phyloP scores from a whole-genome alignment of 2,797 vertebrate species.

The Gymnoscopelus microlampas region DNA sequence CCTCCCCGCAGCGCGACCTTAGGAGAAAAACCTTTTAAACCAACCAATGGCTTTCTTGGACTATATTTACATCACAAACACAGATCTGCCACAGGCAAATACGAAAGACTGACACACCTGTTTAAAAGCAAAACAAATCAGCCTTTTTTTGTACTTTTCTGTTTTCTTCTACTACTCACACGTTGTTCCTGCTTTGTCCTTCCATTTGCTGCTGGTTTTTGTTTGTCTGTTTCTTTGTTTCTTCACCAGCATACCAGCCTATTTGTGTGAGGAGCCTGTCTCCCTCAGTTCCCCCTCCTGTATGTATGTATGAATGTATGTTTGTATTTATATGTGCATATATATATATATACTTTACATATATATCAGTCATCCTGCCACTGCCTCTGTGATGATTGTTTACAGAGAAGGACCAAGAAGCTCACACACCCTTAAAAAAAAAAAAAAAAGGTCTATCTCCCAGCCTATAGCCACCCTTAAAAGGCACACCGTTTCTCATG shows the following conservation, averaged over 20 bases:
- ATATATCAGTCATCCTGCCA: constrained; percentile 43
- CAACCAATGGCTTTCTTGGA: constrained; percentile 72
- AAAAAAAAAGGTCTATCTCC: constrained; percentile 1
- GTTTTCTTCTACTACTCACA: constrained; percentile 50
- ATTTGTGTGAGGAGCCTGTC: constrained; percentile 48
- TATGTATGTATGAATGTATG: constrained; percentile 58
- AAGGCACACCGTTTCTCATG: constrained; percentile 3
- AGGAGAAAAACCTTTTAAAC: constrained; percentile 62
- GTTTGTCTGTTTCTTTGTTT: constrained; percentile 33
- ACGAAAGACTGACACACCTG: constrained; percentile 74
- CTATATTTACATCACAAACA: constrained; percentile 66
- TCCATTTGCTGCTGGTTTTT: constrained; percentile 30
- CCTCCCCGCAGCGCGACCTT: constrained; percentile 40
- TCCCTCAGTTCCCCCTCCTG: constrained; percentile 29
- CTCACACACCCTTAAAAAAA: background rate
- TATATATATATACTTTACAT: constrained; percentile 73
- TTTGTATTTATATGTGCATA: constrained; percentile 74
- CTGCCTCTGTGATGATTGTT: constrained; percentile 60
- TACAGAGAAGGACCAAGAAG: constrained; percentile 51
- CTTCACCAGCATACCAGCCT: constrained; percentile 64
- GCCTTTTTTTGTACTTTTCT: constrained; percentile 33
- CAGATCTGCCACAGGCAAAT: constrained; percentile 56
- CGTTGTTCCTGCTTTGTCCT: constrained; percentile 45
- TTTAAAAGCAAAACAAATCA: constrained; percentile 73
- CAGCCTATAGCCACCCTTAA: background rate